Evolutionary conservation across 2,113 vertebrate genomes (phyloP).

Genomic region (Mohoua ochrocephala): DNA sequence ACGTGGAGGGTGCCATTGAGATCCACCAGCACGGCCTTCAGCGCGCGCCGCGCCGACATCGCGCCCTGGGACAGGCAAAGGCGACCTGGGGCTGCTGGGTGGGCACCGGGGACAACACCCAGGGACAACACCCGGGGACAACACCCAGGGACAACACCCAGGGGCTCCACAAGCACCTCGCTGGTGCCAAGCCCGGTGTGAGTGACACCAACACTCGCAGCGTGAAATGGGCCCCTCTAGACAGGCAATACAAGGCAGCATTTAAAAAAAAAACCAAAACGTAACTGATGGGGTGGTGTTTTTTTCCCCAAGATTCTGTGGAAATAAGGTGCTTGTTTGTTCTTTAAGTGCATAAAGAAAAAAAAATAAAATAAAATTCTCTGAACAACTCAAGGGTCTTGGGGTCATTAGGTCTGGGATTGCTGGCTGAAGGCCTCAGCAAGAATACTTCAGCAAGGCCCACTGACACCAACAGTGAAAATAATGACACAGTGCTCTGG

Average conservation of each 20-base stretch:
- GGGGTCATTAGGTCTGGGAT: neutral
- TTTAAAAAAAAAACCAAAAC: neutral
- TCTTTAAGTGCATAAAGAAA: neutral
- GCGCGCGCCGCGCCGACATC: constrained; percentile 81
- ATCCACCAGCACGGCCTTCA: constrained; percentile 94
- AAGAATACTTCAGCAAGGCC: neutral
- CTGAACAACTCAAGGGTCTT: neutral
- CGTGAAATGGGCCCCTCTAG: neutral
- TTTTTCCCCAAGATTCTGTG: neutral
- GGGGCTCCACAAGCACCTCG: neutral
- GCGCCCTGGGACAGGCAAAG: constrained; percentile 23
- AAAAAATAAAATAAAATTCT: neutral
- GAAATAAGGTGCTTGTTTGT: neutral
- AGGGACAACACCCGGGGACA: constrained; percentile 62
- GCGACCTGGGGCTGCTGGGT: constrained; percentile 23
- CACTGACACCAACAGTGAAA: neutral
- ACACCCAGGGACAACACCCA: too few species aligned
- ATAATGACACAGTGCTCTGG: neutral
- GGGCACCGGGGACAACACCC: constrained; percentile 65
- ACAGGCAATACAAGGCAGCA: neutral
- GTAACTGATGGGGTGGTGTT: neutral
- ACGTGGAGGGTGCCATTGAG: constrained; percentile 93
- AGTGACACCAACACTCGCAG: neutral
- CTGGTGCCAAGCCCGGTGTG: neutral
- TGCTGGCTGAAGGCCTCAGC: neutral